Evolutionary conservation across 1,140 invertebrate species (phyloP), one percentile per base, ranked within the genome.

Genomic region (Lethocerus indicus): DNA sequence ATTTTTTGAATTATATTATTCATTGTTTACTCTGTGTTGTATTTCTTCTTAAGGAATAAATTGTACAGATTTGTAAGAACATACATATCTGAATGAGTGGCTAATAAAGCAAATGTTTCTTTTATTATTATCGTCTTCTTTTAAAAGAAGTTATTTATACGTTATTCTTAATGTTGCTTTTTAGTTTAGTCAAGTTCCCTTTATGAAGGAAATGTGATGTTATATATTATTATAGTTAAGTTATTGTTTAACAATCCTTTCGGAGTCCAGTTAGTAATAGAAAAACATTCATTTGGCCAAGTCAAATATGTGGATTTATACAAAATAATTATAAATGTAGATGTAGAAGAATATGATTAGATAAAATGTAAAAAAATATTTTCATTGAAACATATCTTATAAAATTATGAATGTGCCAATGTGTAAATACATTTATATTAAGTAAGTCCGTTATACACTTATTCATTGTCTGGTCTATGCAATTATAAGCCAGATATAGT

Each of bases 351-450:
- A 50, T 43, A 46, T 42, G 35, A 43, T 43, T 50, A 50, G 49
- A 41, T 41, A 50, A 50, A 50, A 50, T 50, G 49, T 46, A 51
- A 51, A 40, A 51, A 51, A 51, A 51, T 51, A 51, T 51, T 51
- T 51, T 51, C 41, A 51, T 51, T 51, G 47, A 51, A 51, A 51
- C 50, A 51, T 51, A 51, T 51, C 50, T 51, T 51, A 51, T 42
- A 41, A 37, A 50, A 50, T 27, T 49, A 39, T 51, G 47, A 51
- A 51, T 51, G 50, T 51, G 50, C 50, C 50, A 51, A 51, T 46
- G 35, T 51, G 50, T 51, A 51, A 29, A 51, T 51, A 51, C 23
- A 28, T 47, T n/a, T 47, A 21, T 50, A 51, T 36, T 51, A 44
- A 50, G 36, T 39, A 44, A 44, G 42, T 16, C 41, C 49, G 49